Evolutionary conservation across 1,140 invertebrate genomes (phyloP).

Genomic region (Sogatella furcifera): DNA sequence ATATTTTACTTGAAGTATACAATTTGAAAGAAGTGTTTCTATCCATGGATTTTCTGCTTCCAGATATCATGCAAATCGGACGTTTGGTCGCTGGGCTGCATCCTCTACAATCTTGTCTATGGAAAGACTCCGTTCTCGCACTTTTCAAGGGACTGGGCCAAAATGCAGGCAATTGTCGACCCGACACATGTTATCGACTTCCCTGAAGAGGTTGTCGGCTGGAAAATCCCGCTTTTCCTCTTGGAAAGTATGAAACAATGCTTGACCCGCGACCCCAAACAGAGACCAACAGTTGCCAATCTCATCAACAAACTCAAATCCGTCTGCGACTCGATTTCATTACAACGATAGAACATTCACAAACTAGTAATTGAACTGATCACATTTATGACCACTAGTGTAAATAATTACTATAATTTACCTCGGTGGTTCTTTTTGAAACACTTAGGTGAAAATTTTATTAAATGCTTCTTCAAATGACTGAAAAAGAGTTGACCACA

Average conservation of each 20-base stretch:
- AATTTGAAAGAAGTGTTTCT: too few species aligned
- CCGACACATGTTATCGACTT: slow-evolving; percentile 64
- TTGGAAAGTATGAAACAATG: slow-evolving; percentile 16
- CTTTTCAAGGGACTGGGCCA: slow-evolving; percentile 58
- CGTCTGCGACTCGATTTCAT: too few species aligned
- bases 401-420: too few species aligned
- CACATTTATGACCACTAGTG: too few species aligned
- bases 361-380: too few species aligned
- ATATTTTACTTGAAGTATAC: too few species aligned
- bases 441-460: too few species aligned
- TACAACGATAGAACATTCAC: too few species aligned
- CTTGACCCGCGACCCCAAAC: slow-evolving; percentile 21
- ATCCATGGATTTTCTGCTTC: too few species aligned
- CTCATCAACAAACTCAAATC: slow-evolving; percentile 10
- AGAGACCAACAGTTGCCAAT: slow-evolving; percentile 21
- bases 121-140: slow-evolving; percentile 84
- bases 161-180: slow-evolving; percentile 75
- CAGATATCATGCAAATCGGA: slow-evolving; percentile 89
- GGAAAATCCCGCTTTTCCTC: slow-evolving; percentile 15
- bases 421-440: too few species aligned
- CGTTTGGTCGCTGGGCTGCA: slow-evolving; percentile 96
- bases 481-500: too few species aligned
- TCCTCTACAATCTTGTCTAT: slow-evolving; percentile 88
- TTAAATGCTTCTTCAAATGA: too few species aligned
- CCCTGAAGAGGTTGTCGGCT: slow-evolving; percentile 31